A percentile compares a stretch with the other conserved stretches of the same genome.
Evolutionary conservation across 2,888 invertebrate species (phyloP).

Genomic region (Mellilla xanthometata): DNA sequence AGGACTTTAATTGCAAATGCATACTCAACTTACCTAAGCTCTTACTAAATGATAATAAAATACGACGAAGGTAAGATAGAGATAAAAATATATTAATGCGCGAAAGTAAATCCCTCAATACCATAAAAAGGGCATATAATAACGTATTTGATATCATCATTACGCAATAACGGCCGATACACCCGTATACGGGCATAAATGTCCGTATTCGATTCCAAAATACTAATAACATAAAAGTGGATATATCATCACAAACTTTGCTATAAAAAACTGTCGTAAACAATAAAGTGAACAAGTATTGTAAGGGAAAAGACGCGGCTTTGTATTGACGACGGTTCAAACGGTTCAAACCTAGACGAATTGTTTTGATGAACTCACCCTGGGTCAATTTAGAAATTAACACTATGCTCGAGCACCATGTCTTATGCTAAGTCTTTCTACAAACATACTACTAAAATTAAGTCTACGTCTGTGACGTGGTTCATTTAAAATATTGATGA

Average conservation of each 20-base stretch:
- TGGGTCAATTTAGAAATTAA: conserved; percentile 1
- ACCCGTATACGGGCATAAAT: conserved; percentile 32
- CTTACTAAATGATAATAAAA: conserved; percentile 15
- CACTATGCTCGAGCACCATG: not conserved
- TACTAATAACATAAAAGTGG: conserved; percentile 39
- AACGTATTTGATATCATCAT: conserved; percentile 32
- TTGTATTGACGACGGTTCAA: conserved; percentile 10
- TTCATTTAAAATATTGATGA: too few species aligned
- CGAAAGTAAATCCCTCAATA: conserved; percentile 25
- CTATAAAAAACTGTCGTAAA: conserved; percentile 37
- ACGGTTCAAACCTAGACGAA: conserved; percentile 5
- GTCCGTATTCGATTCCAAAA: conserved; percentile 38
- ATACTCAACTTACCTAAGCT: too few species aligned
- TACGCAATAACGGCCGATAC: conserved; percentile 32
- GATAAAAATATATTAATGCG: conserved; percentile 10
- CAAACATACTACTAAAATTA: too few species aligned
- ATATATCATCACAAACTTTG: conserved; percentile 34
- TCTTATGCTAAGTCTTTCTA: conserved; percentile 5
- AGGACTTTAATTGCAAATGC: too few species aligned
- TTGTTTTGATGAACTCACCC: conserved; percentile 6
- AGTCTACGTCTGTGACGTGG: too few species aligned
- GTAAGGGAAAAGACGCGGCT: conserved; percentile 6
- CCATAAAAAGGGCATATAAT: conserved; percentile 29
- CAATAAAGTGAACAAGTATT: conserved; percentile 29
- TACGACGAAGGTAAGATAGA: conserved; percentile 8